Conservation (phyloP, 2,797 vertebrate genomes). For the Falco biarmicus region DNA sequence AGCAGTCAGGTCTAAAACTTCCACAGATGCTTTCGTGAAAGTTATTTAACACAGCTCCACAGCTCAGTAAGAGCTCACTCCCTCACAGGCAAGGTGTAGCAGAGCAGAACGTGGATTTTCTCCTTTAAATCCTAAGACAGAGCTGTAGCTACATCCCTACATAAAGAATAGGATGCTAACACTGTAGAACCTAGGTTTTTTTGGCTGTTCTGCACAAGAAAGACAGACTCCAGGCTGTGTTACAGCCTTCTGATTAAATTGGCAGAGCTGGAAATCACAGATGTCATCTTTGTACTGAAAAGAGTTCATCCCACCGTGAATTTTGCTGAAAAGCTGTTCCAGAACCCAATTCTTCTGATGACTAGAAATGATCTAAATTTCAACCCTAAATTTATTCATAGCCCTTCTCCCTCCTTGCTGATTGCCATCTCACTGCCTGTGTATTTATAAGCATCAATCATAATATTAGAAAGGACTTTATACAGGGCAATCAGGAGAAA, state of each 20-base stretch:
- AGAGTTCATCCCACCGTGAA: neutral
- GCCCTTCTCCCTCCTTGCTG: constrained; percentile 18
- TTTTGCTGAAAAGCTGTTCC: constrained; percentile 34
- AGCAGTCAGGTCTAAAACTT: neutral
- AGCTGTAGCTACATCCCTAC: neutral
- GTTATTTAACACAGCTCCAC: neutral
- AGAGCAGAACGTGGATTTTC: neutral
- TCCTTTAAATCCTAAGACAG: neutral
- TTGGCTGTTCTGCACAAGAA: neutral
- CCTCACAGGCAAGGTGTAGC: neutral
- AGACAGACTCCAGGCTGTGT: neutral
- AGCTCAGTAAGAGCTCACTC: neutral
- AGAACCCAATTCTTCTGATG: constrained; percentile 8
- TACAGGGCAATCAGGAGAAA: constrained; percentile 4
- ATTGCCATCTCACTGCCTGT: neutral
- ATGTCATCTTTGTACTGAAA: neutral
- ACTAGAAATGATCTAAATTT: constrained; percentile 42
- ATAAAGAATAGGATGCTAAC: neutral
- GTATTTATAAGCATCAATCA: constrained; percentile 26
- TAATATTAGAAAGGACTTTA: constrained; percentile 21
- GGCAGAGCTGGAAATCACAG: constrained; percentile 15
- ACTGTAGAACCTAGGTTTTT: neutral
- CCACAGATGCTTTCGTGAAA: neutral
- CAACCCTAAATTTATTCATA: constrained; percentile 39
- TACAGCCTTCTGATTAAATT: neutral